Conservation (phyloP, 2,113 vertebrate species). For the Eurypyga helias region DNA sequence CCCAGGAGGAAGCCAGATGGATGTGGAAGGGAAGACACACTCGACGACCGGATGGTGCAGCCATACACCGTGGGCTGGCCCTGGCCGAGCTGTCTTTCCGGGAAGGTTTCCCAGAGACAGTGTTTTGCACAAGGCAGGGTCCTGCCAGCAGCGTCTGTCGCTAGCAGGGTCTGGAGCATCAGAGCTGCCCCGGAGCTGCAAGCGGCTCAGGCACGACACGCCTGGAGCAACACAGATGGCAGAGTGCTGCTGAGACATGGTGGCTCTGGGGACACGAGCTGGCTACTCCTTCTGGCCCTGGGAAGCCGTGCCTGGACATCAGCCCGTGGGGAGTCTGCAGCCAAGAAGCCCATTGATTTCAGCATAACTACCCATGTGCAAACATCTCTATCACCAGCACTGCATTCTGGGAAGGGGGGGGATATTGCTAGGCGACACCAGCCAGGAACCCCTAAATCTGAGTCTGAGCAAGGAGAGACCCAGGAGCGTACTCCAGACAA, state of each 20-base stretch:
- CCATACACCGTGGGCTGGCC: rapidly evolving
- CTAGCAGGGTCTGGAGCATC: neutral
- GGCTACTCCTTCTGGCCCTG: neutral
- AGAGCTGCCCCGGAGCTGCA: neutral
- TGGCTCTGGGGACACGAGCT: neutral
- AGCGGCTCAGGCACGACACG: rapidly evolving
- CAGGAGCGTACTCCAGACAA: rapidly evolving
- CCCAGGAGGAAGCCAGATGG: neutral
- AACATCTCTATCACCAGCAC: neutral
- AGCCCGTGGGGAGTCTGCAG: rapidly evolving
- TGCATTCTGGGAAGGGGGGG: rapidly evolving
- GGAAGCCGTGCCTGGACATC: neutral
- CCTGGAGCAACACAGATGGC: neutral
- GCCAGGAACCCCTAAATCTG: neutral
- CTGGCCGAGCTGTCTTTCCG: neutral
- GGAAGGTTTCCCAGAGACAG: neutral
- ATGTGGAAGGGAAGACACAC: rapidly evolving
- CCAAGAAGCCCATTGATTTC: neutral
- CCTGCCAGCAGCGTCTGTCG: neutral
- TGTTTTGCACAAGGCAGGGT: neutral
- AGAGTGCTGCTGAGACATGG: neutral
- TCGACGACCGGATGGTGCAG: rapidly evolving
- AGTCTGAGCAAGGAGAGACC: rapidly evolving
- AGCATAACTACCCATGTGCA: neutral
- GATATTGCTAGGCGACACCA: neutral